Evolutionary conservation across 2,113 vertebrate genomes (phyloP).

Genomic region (Chrysemys picta): DNA sequence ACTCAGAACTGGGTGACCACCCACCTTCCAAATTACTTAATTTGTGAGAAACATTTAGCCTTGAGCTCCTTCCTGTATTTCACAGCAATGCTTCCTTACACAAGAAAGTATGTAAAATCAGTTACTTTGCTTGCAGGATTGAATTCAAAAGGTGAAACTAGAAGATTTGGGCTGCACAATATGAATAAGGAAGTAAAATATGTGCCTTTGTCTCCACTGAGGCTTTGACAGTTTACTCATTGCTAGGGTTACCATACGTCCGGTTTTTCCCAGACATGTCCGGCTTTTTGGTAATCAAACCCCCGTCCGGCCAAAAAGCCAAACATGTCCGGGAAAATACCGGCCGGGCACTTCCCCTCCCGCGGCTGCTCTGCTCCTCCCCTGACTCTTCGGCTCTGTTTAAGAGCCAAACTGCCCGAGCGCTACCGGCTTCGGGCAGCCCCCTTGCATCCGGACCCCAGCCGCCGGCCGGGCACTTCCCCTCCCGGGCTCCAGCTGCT

Average conservation of each 20-base stretch:
- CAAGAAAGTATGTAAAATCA: not conserved
- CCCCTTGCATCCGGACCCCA: too few species aligned
- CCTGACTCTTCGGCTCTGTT: too few species aligned
- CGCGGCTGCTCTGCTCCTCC: too few species aligned
- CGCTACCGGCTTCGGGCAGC: too few species aligned
- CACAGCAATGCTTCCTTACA: rapidly evolving
- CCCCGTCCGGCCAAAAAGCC: too few species aligned
- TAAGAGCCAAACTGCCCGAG: too few species aligned
- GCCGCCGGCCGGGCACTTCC: too few species aligned
- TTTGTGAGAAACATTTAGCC: not conserved
- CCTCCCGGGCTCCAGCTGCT: too few species aligned
- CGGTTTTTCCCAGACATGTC: too few species aligned
- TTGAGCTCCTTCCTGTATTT: not conserved
- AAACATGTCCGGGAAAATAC: too few species aligned
- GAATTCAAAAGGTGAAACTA: not conserved
- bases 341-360: too few species aligned
- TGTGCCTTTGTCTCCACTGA: not conserved
- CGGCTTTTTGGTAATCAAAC: too few species aligned
- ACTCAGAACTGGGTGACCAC: not conserved
- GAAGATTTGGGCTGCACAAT: not conserved
- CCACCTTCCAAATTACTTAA: not conserved
- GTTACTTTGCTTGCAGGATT: rapidly evolving
- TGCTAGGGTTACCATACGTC: not conserved
- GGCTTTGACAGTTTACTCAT: not conserved
- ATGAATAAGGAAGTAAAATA: not conserved